Conservation (phyloP, 2,888 invertebrate genomes). For the Agrypnus murinus region DNA sequence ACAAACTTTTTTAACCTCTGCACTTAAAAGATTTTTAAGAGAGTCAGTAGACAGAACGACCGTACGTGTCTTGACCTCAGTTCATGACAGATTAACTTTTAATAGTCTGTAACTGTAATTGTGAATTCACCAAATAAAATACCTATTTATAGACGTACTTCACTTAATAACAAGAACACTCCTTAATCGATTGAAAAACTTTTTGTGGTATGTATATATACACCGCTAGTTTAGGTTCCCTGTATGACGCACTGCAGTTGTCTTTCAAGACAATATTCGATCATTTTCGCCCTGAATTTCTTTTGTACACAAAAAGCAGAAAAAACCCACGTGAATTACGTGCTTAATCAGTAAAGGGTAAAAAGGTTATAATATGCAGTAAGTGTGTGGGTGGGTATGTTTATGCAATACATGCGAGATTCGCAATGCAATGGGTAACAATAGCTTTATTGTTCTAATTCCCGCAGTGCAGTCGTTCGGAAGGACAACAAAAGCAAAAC, state of each 20-base stretch:
- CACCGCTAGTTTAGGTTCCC: not conserved
- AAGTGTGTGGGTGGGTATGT: no score
- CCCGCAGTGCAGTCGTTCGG: constrained; percentile 29
- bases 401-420: not conserved
- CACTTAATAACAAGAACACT: not conserved
- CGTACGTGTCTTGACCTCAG: not conserved
- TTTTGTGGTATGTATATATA: no score
- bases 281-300: not conserved
- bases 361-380: no score
- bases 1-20: no score
- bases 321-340: no score
- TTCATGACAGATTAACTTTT: not conserved
- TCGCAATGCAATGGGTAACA: constrained; percentile 24
- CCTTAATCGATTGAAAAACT: not conserved
- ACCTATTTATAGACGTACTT: constrained; percentile 3
- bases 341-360: no score
- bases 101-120: constrained; percentile 9
- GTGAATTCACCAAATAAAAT: not conserved
- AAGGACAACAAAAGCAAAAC: not conserved
- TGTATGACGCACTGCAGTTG: constrained; percentile 17
- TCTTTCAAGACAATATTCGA: not conserved
- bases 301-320: not conserved
- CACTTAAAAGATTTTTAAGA: not conserved
- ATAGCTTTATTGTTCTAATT: constrained; percentile 35
- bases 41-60: not conserved